Evolutionary conservation across 2,888 invertebrate genomes (phyloP).

Genomic region (Entomobrya multifasciata): DNA sequence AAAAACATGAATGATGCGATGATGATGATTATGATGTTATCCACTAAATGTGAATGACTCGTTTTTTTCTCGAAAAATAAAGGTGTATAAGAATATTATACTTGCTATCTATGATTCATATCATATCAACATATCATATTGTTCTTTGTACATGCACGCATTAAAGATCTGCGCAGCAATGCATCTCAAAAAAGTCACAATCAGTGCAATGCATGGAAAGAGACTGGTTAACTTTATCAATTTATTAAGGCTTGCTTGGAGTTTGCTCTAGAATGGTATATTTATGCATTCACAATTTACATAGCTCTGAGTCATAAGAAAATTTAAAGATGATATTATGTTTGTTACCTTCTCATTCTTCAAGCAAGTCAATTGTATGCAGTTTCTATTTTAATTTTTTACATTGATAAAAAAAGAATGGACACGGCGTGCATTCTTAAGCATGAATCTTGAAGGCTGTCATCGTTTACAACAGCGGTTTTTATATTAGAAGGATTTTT

Average conservation of each 20-base stretch:
- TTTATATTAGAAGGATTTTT: neutral
- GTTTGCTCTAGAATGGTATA: neutral
- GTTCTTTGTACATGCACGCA: too few relatives aligned
- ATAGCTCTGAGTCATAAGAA: neutral
- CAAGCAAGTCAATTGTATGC: neutral
- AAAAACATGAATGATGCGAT: constrained; percentile 17
- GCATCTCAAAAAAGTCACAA: too few relatives aligned
- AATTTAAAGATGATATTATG: neutral
- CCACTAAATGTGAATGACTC: too few relatives aligned
- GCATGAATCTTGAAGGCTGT: constrained; percentile 57
- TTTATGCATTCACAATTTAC: neutral
- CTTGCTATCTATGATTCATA: neutral
- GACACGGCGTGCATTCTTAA: constrained; percentile 35
- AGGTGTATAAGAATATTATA: too few relatives aligned
- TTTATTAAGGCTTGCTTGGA: too few relatives aligned
- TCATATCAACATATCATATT: constrained; percentile 28
- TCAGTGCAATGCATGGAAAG: too few relatives aligned
- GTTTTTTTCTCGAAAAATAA: too few relatives aligned
- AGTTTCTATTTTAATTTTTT: neutral
- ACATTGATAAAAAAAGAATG: constrained; percentile 40
- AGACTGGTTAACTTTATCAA: too few relatives aligned
- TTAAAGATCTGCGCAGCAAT: too few relatives aligned
- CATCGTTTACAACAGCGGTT: constrained; percentile 31
- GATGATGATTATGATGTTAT: constrained; percentile 6
- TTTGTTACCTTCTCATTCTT: neutral